A percentile compares a stretch with the other conserved stretches of the same genome.
Conservation (phyloP, 2,888 invertebrate species). For the Drosophila neutralis region DNA sequence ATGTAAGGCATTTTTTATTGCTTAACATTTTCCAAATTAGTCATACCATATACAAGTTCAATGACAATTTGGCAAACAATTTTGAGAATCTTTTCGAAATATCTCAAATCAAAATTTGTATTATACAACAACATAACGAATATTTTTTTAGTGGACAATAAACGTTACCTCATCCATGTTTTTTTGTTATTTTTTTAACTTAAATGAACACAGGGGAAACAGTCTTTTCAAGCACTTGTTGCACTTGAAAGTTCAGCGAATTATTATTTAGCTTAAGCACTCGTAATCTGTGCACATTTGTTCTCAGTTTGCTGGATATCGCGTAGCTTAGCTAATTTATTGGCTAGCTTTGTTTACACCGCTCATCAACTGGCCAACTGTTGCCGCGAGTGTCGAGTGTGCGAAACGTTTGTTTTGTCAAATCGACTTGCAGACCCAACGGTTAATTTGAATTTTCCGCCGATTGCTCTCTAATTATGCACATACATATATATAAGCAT, state of each 20-base stretch:
- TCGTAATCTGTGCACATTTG: constrained; percentile 19
- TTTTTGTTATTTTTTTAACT: not conserved
- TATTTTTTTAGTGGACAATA: not conserved
- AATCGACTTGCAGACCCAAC: constrained; percentile 26
- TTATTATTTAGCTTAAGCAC: constrained; percentile 5
- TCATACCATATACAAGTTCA: not conserved
- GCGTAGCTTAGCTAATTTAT: constrained; percentile 18
- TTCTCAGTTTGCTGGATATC: constrained; percentile 12
- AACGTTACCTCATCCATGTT: constrained; percentile 67
- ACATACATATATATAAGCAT: not conserved
- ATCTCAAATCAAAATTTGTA: not conserved
- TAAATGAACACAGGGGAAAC: constrained; percentile 50
- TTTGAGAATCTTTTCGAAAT: not conserved
- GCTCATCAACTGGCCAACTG: constrained; percentile 39
- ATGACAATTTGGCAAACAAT: not conserved
- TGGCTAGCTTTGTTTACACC: constrained; percentile 30
- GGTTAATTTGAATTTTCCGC: constrained; percentile 31
- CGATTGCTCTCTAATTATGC: constrained; percentile 1
- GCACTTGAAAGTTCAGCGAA: not conserved
- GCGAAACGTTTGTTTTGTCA: constrained; percentile 18
- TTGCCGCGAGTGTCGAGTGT: constrained; percentile 36
- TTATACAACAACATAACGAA: not conserved
- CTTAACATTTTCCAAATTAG: not conserved
- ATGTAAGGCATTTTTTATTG: not conserved
- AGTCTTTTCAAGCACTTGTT: constrained; percentile 28